phyloP scores from a whole-genome alignment of 2,888 invertebrate species.

The Trachelus troglodyta region DNA sequence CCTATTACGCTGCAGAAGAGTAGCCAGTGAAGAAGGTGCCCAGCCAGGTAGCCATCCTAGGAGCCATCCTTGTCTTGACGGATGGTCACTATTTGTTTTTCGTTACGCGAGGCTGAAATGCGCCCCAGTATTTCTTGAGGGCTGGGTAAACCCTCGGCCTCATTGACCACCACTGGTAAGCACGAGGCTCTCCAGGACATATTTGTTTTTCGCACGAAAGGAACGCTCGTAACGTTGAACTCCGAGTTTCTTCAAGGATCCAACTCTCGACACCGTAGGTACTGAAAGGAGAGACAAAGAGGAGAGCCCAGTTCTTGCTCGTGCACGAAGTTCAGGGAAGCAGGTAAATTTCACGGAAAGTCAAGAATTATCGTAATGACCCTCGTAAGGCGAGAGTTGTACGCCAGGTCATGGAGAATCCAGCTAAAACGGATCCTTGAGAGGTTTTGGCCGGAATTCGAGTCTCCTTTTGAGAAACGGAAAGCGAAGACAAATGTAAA shows the following conservation, averaged over 20 bases:
- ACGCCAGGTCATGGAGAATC: background rate
- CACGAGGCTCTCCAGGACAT: slow-evolving; percentile 31
- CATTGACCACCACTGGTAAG: slow-evolving; percentile 48
- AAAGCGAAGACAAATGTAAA: background rate
- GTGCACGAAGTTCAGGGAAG: background rate
- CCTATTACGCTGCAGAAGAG: background rate
- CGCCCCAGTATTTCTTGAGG: slow-evolving; percentile 48
- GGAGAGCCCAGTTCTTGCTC: background rate
- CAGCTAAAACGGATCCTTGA: background rate
- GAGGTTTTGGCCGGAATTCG: background rate
- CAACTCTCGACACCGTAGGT: background rate
- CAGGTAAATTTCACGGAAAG: background rate
- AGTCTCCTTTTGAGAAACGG: background rate
- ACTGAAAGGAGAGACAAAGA: background rate
- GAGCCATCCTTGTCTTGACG: slow-evolving; percentile 17
- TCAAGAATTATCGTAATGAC: background rate
- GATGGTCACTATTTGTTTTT: slow-evolving; percentile 54
- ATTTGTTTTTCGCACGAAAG: slow-evolving; percentile 35
- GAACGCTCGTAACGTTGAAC: background rate
- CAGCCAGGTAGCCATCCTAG: background rate
- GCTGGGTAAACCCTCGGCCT: slow-evolving; percentile 50
- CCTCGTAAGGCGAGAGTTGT: background rate
- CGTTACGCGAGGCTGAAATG: slow-evolving; percentile 49
- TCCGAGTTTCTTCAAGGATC: background rate
- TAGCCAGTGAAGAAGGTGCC: background rate